phyloP scores from a whole-genome alignment of 2,797 vertebrate genomes.

The Cirrhinus mrigala region DNA sequence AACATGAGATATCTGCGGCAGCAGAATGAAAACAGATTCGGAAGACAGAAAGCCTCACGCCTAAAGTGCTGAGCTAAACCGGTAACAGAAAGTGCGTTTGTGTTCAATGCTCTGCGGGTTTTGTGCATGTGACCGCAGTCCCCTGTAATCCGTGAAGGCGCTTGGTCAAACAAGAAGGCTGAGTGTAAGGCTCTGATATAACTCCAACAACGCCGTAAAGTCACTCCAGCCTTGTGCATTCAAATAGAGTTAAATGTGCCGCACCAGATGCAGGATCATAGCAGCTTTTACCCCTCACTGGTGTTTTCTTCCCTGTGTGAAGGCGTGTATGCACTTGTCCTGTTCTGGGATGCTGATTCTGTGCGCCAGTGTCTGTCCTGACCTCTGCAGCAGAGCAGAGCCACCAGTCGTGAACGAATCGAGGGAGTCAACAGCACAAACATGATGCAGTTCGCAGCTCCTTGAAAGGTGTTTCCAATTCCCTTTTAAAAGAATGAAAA shows the following conservation, averaged over 20 bases:
- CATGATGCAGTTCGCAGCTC: slow-evolving; percentile 95
- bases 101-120: slow-evolving; percentile 40
- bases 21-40: slow-evolving; percentile 40
- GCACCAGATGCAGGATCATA: not conserved
- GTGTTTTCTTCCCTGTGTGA: slow-evolving; percentile 50
- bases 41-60: slow-evolving; percentile 33
- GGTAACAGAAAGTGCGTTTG: slow-evolving; percentile 60
- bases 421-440: slow-evolving; percentile 88
- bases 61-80: slow-evolving; percentile 45
- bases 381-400: slow-evolving; percentile 76
- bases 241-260: not conserved
- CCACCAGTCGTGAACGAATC: slow-evolving; percentile 80
- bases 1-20: slow-evolving; percentile 43
- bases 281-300: slow-evolving; percentile 54
- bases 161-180: slow-evolving; percentile 53
- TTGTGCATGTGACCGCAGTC: slow-evolving; percentile 62
- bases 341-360: slow-evolving; percentile 9
- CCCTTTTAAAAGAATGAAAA: slow-evolving; percentile 73
- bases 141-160: slow-evolving; percentile 42
- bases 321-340: slow-evolving; percentile 45
- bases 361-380: slow-evolving; percentile 4
- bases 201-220: not conserved
- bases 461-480: slow-evolving; percentile 95
- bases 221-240: not conserved
- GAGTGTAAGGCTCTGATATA: slow-evolving; percentile 9